phyloP scores from a whole-genome alignment of 2,888 invertebrate species.

The Cephus nigrinus region DNA sequence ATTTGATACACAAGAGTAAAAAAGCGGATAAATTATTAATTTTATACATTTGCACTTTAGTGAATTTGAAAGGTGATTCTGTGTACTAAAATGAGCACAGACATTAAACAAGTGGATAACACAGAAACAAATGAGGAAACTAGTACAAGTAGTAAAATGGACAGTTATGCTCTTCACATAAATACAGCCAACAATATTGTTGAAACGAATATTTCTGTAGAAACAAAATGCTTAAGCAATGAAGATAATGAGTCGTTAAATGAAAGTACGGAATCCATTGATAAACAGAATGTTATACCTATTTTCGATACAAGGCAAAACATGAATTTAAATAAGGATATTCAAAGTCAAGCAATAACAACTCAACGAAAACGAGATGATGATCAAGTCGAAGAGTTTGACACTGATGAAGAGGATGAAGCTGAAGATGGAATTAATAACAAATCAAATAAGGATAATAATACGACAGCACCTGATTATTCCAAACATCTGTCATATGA shows the following conservation, averaged over 20 bases:
- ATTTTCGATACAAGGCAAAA: neutral
- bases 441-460: constrained; percentile 9
- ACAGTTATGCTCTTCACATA: neutral
- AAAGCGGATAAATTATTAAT: neutral
- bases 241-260: neutral
- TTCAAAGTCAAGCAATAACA: neutral
- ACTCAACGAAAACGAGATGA: neutral
- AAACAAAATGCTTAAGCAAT: neutral
- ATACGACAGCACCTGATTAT: constrained; percentile 27
- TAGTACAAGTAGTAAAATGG: neutral
- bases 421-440: constrained; percentile 21
- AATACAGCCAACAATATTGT: neutral
- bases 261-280: neutral
- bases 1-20: neutral
- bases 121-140: neutral
- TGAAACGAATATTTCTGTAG: neutral
- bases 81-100: neutral
- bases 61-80: neutral
- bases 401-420: constrained; percentile 42
- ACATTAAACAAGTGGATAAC: neutral
- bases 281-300: neutral
- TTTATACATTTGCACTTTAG: neutral
- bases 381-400: constrained; percentile 40
- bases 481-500: constrained; percentile 77
- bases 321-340: neutral